These are phyloP conservation scores for Dipodomys ordii DNA, from an alignment of 2,113 vertebrate genomes.

Conservation along the genomic window DNA sequence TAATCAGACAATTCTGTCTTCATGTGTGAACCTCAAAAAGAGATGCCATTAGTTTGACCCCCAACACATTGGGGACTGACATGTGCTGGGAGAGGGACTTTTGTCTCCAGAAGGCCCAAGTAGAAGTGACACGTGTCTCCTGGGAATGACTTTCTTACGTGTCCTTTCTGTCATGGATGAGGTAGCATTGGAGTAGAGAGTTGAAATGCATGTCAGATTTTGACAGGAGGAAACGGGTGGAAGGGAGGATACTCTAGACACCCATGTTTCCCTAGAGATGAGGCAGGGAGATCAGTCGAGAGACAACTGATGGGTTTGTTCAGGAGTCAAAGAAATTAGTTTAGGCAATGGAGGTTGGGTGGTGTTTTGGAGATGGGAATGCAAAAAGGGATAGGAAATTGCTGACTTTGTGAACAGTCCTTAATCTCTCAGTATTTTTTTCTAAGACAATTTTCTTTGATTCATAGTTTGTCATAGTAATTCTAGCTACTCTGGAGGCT, in stretches of 20 bases:
- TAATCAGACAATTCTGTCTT: not conserved
- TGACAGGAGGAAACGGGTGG: not conserved
- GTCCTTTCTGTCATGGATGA: not conserved
- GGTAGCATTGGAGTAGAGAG: not conserved
- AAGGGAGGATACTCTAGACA: not conserved
- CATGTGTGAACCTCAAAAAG: not conserved
- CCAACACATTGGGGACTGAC: not conserved
- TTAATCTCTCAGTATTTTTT: not conserved
- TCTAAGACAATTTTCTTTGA: not conserved
- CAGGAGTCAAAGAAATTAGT: not conserved
- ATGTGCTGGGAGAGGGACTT: not conserved
- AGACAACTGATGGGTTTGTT: not conserved
- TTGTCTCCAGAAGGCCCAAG: not conserved
- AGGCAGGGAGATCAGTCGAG: not conserved
- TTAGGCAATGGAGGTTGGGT: not conserved
- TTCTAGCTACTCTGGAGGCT: no score
- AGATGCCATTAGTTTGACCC: not conserved
- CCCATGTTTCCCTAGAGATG: not conserved
- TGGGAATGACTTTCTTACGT: not conserved
- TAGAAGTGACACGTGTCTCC: not conserved
- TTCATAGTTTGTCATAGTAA: not conserved
- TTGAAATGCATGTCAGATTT: not conserved
- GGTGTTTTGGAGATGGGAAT: no score
- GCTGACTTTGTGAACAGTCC: slow-evolving; percentile 14
- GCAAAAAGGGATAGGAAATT: not conserved